A percentile compares a stretch with the other conserved stretches of the same genome.
phyloP scores from a whole-genome alignment of 2,888 invertebrate species.

The Cataglyphis livida region DNA sequence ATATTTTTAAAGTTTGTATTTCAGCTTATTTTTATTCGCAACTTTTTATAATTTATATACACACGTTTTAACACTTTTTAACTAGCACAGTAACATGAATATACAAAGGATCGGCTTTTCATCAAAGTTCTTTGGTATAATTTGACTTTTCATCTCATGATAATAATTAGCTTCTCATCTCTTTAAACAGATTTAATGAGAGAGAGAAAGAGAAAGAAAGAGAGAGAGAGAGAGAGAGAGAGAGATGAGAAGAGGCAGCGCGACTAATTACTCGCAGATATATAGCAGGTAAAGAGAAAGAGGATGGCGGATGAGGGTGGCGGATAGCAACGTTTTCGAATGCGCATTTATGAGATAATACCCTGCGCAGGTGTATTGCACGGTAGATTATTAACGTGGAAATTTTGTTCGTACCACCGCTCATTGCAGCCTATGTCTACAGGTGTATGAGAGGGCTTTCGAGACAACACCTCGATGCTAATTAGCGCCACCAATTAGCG shows the following conservation, averaged over 20 bases:
- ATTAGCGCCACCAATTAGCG: slow-evolving; percentile 78
- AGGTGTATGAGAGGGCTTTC: slow-evolving; percentile 68
- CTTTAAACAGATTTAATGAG: slow-evolving; percentile 53
- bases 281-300: slow-evolving; percentile 26
- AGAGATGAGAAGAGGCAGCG: slow-evolving; percentile 53
- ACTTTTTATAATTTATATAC: neutral
- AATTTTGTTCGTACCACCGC: slow-evolving; percentile 65
- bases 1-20: neutral
- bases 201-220: slow-evolving; percentile 40
- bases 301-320: neutral
- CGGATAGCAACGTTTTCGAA: slow-evolving; percentile 63
- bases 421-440: slow-evolving; percentile 60
- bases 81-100: neutral
- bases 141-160: slow-evolving; percentile 32
- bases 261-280: slow-evolving; percentile 71
- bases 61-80: slow-evolving; percentile 20
- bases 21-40: neutral
- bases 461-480: slow-evolving; percentile 72
- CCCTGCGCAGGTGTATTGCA: slow-evolving; percentile 60
- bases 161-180: slow-evolving; percentile 64
- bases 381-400: slow-evolving; percentile 66
- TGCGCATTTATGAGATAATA: slow-evolving; percentile 69
- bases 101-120: slow-evolving; percentile 1
- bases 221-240: neutral
- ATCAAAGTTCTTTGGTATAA: neutral